Evolutionary conservation across 2,888 invertebrate genomes (phyloP), one percentile per base, ranked within the genome.

Genomic region (Deilephila elpenor): DNA sequence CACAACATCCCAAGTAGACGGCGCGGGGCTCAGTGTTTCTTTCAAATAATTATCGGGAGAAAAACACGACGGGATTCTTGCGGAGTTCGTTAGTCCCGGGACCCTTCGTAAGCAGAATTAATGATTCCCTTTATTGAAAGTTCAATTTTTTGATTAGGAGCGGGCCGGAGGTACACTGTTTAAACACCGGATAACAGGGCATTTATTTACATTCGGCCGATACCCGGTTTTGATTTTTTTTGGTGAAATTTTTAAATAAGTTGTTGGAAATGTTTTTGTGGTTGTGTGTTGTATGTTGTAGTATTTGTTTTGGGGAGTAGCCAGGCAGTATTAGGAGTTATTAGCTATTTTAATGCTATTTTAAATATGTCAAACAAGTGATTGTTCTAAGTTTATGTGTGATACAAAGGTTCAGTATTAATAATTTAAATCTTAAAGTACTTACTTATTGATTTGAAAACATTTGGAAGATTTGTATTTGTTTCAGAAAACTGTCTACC

Each of bases 111-210:
- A 91, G 91, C 87, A 95, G 95, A 96, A 96, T 96, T 96, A 96
- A 96, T 96, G 96, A 96, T 96, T 94, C 92, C 95, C 95, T 96
- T 96, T 96, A 96, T 96, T 96, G 96, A 95, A 96, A 96, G 95
- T 96, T 96, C 96, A 96, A 96, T 96, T 96, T 96, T 96, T 96
- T 96, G 95, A 96, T 96, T 96, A 95, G 95, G 92, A 90, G 82
- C 86, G 77, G 86, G 83, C 87, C 84, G 83, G 75, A 75, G 76
- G 83, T 82, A 86, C 87, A 86, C 87, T 89, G 92, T 91, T 92
- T 93, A 93, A 94, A 93, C 92, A 92, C 91, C 91, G 93, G 90
- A 93, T 94, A 93, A 92, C 93, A 88, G 88, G 85, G 87, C 85
- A 89, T 91, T 92, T 93, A 91, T 93, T 93, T 93, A 90, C 90